Base-by-base conservation (phyloP, 2,797 vertebrate genomes). In the Melanotaenia nigrans region DNA sequence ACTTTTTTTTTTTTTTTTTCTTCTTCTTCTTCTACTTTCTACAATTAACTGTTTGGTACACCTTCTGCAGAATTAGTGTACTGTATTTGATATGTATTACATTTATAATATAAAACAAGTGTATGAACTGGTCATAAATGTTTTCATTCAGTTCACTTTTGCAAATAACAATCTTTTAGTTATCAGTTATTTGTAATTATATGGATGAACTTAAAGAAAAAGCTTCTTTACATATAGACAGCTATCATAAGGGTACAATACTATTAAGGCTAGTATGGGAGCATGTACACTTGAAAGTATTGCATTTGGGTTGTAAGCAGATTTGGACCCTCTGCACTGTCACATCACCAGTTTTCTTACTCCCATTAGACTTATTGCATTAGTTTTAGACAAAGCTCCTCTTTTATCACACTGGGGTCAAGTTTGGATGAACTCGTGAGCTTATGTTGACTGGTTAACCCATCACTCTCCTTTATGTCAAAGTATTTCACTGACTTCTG, bases 321-420 rank as follows among this genome's bases (percentile, higher is more conserved):
- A 53, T 68, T 22, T 59, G 12, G 18, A 35, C 58, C 51, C 20
- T 16, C 57, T 32, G 49, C 28, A 22, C 59, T 55, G 36, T 33
- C 13, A 64, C 63, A 40, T 16, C 24, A 51, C n/a, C 64, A 72
- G 60, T 81, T 71, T 35, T 68, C 55, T 82, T 60, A 83, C 71
- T 81, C 55, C 32, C 68, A 62, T 82, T 66, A 61, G 55, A 74
- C 47, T 73, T 72, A 33, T 51, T 73, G 71, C 66, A 47, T 47
- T n/a, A 47, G 45, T 47, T 62, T 14, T 24, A 79, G 49, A 90
- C 84, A 84, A 77, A 82, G 78, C 71, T 56, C 56, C 10, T 86
- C 64, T 86, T 75, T 85, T 73, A 76, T 60, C 40, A 61, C 65
- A 56, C 61, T 3, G 18, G 47, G 79, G 72, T 85, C 76, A 78